These are phyloP conservation scores for Galeopterus variegatus DNA, from an alignment of 2,113 vertebrate genomes.

Conservation along the genomic window DNA sequence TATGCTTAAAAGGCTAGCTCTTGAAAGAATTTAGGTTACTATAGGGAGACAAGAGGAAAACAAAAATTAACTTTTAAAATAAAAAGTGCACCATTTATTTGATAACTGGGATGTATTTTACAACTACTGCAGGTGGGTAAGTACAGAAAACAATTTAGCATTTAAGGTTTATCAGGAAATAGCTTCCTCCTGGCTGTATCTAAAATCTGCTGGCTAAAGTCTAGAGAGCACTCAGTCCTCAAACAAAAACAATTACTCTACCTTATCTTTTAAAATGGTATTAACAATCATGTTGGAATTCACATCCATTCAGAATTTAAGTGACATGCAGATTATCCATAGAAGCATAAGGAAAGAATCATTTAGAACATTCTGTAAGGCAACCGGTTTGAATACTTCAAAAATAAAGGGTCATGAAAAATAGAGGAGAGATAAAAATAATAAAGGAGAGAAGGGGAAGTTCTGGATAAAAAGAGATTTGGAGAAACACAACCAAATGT, in stretches of 20 bases:
- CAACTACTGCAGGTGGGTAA: not conserved
- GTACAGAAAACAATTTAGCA: not conserved
- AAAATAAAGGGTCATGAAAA: not conserved
- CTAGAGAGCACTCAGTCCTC: not conserved
- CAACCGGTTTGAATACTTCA: not conserved
- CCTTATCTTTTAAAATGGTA: constrained; percentile 16
- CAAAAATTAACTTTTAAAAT: constrained; percentile 33
- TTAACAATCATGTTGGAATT: not conserved
- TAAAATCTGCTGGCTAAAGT: not conserved
- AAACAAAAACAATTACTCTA: not conserved
- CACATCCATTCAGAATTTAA: not conserved
- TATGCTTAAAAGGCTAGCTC: not conserved
- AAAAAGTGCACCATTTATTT: not conserved
- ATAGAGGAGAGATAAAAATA: too few species aligned
- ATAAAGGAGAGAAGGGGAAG: not conserved
- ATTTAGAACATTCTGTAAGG: not conserved
- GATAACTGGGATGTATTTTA: not conserved
- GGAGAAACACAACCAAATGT: not conserved
- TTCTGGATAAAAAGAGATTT: constrained; percentile 6
- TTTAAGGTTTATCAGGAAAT: constrained; percentile 52
- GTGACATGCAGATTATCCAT: not conserved
- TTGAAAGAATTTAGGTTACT: constrained; percentile 1
- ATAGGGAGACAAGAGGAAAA: not conserved
- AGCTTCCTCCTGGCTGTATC: not conserved
- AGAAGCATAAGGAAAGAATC: not conserved